Evolutionary conservation across 2,797 vertebrate genomes (phyloP).

Genomic region (Lutjanus campechanus): DNA sequence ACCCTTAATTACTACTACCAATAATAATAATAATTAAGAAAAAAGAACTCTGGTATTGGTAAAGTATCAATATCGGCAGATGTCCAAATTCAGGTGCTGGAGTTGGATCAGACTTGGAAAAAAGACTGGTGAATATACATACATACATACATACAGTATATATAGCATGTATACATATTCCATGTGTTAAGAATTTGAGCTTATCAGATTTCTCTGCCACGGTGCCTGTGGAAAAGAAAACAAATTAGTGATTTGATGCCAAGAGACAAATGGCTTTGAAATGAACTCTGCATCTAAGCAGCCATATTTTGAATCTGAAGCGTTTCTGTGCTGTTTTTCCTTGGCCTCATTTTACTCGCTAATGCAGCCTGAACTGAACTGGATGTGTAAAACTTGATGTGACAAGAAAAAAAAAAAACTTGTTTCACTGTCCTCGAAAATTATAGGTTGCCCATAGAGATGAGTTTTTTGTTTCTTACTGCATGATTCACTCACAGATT

Average conservation of each 20-base stretch:
- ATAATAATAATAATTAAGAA: no score
- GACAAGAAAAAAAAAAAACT: conserved; percentile 4
- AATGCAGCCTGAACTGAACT: conserved; percentile 22
- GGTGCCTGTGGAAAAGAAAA: conserved; percentile 53
- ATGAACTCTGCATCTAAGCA: conserved; percentile 38
- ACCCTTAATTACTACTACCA: no score
- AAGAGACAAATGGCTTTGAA: conserved; percentile 54
- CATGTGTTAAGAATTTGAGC: conserved; percentile 51
- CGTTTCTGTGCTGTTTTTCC: conserved; percentile 13
- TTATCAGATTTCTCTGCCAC: conserved; percentile 67
- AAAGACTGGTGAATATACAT: no score
- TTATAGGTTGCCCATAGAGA: conserved; percentile 8
- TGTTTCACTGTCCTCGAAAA: conserved; percentile 26
- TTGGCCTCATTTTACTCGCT: conserved; percentile 23
- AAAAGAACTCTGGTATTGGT: no score
- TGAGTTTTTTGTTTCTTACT: conserved; percentile 18
- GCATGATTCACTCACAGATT: conserved; percentile 36
- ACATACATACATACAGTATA: no score
- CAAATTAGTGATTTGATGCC: conserved; percentile 64
- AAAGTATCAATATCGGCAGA: no score
- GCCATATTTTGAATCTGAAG: conserved; percentile 32
- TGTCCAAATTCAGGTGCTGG: no score
- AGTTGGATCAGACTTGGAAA: no score
- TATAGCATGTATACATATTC: conserved; percentile 22
- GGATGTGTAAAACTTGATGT: conserved; percentile 9